Conservation (phyloP, 2,113 vertebrate genomes). For the Lynx canadensis region DNA sequence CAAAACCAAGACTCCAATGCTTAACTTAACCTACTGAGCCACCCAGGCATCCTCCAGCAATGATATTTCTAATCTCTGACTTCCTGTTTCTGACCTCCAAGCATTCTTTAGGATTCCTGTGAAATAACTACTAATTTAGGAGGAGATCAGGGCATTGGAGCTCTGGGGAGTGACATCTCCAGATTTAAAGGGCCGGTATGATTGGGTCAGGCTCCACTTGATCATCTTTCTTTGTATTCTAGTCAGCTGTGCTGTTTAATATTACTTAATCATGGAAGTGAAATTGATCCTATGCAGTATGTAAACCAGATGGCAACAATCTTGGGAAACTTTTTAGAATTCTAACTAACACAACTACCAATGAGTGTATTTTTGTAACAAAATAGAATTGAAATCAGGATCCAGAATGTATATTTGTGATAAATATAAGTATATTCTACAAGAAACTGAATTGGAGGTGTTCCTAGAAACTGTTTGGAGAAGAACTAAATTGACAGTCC, state of each 20-base stretch:
- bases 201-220: neutral
- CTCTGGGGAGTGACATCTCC: neutral
- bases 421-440: slow-evolving; percentile 23
- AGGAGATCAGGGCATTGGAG: neutral
- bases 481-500: neutral
- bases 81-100: neutral
- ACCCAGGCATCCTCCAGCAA: neutral
- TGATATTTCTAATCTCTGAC: neutral
- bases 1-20: too few relatives aligned
- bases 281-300: neutral
- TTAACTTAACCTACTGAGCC: too few relatives aligned
- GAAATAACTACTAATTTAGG: neutral
- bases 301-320: neutral
- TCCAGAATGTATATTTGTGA: slow-evolving; percentile 9
- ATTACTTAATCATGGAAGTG: neutral
- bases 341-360: neutral
- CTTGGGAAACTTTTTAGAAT: neutral
- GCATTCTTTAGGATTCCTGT: neutral
- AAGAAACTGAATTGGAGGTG: neutral
- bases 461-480: neutral
- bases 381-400: slow-evolving; percentile 13
- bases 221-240: neutral
- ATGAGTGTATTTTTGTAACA: neutral
- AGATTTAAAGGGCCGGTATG: neutral
- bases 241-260: neutral